phyloP scores from a whole-genome alignment of 64 coral and sea anemone genomes.

The Porites lutea region DNA sequence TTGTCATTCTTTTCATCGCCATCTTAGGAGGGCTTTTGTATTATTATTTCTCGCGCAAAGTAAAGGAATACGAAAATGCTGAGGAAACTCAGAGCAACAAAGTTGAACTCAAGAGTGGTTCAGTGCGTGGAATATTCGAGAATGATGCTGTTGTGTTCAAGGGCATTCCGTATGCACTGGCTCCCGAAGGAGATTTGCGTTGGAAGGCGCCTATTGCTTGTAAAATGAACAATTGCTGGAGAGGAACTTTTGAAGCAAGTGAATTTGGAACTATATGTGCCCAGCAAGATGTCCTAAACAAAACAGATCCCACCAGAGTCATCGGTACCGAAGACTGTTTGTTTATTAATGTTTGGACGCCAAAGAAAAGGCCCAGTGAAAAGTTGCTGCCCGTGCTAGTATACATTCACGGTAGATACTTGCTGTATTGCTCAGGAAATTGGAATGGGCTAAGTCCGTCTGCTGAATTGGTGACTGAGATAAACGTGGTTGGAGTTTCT shows the following conservation, averaged over 20 bases:
- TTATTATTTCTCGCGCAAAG: slow-evolving; percentile 57
- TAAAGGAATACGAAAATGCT: slow-evolving; percentile 8
- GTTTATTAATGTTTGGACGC: slow-evolving; percentile 83
- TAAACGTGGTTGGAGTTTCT: slow-evolving; percentile 57
- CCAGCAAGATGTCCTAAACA: slow-evolving; percentile 38
- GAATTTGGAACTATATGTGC: slow-evolving; percentile 62
- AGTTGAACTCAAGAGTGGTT: slow-evolving; percentile 34
- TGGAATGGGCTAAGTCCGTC: slow-evolving; percentile 53
- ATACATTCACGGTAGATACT: slow-evolving; percentile 60
- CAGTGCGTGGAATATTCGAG: slow-evolving; percentile 43
- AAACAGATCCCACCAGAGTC: not conserved
- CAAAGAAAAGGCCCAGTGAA: slow-evolving; percentile 14
- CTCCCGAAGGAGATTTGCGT: slow-evolving; percentile 19
- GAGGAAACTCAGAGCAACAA: slow-evolving; percentile 7
- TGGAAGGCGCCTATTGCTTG: slow-evolving; percentile 61
- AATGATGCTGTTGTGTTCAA: slow-evolving; percentile 69
- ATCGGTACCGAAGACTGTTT: slow-evolving; percentile 84
- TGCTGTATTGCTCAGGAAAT: slow-evolving; percentile 51
- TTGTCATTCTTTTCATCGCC: slow-evolving; percentile 2
- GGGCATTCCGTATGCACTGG: slow-evolving; percentile 79
- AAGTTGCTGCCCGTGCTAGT: slow-evolving; percentile 69
- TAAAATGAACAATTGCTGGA: slow-evolving; percentile 55
- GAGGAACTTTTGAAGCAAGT: slow-evolving; percentile 60
- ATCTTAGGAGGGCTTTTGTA: slow-evolving; percentile 35
- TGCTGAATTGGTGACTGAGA: slow-evolving; percentile 51